Percentiles rank a stretch among this genome's conserved stretches.
Evolutionary conservation across 2,797 vertebrate species (phyloP).

Genomic region (Phoxinus dragarum): DNA sequence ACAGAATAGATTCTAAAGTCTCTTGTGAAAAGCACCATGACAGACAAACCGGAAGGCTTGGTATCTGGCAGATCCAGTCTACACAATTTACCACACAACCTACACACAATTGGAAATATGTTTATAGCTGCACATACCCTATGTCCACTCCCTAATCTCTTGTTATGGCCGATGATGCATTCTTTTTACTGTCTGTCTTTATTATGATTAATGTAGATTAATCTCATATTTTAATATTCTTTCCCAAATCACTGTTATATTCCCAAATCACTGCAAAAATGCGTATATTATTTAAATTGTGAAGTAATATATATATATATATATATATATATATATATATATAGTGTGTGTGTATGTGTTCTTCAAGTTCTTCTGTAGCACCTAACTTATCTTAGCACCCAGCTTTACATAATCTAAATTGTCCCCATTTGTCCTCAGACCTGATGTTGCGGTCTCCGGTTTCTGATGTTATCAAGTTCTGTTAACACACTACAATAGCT

Average conservation of each 20-base stretch:
- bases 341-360: too few relatives aligned
- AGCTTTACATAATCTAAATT: conserved; percentile 26
- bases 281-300: background rate
- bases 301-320: background rate
- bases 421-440: conserved; percentile 24
- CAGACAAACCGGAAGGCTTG: conserved; percentile 67
- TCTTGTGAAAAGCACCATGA: conserved; percentile 66
- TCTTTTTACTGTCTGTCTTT: background rate
- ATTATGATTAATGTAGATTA: background rate
- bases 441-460: conserved; percentile 18
- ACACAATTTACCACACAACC: conserved; percentile 22
- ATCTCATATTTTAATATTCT: background rate
- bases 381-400: background rate
- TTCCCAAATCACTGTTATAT: background rate
- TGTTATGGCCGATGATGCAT: background rate
- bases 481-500: conserved; percentile 32
- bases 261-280: background rate
- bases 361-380: background rate
- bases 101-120: conserved; percentile 23
- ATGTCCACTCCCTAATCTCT: conserved; percentile 16
- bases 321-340: too few relatives aligned
- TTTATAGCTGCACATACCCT: conserved; percentile 22
- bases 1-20: conserved; percentile 64
- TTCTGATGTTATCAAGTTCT: conserved; percentile 38
- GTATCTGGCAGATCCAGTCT: conserved; percentile 56